Evolutionary conservation across 2,113 vertebrate species (phyloP).

Genomic region (Apteryx owenii): DNA sequence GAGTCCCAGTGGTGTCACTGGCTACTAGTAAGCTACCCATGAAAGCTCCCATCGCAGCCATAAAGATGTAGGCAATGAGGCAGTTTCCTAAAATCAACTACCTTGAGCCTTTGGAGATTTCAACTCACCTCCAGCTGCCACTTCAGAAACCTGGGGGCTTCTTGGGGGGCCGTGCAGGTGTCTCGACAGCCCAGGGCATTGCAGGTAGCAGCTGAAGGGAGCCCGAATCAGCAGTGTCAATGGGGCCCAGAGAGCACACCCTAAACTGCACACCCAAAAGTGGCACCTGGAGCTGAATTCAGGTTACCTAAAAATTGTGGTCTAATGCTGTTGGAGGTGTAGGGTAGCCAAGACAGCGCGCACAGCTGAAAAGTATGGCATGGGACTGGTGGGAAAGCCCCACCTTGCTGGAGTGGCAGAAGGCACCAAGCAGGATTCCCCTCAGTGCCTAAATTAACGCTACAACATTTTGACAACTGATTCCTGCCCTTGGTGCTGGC

Average conservation of each 20-base stretch:
- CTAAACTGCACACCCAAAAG: neutral
- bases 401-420: neutral
- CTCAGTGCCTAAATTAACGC: neutral
- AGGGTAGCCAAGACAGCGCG: neutral
- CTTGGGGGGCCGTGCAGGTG: too few relatives aligned
- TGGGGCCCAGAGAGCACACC: neutral
- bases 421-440: neutral
- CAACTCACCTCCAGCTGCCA: too few relatives aligned
- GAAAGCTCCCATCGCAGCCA: neutral
- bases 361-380: neutral
- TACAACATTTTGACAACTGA: neutral
- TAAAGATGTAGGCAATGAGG: too few relatives aligned
- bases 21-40: neutral
- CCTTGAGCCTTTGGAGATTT: too few relatives aligned
- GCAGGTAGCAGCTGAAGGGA: too few relatives aligned
- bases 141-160: too few relatives aligned
- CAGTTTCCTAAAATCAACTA: too few relatives aligned
- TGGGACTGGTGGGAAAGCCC: neutral
- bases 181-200: too few relatives aligned
- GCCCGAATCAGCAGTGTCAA: neutral
- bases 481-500: neutral
- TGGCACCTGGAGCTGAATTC: neutral
- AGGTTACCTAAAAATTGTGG: neutral
- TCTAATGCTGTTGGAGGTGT: neutral
- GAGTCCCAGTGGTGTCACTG: accelerated